These are phyloP conservation scores for Rutpela maculata DNA, from an alignment of 2,888 invertebrate genomes.

Conservation along the genomic window DNA sequence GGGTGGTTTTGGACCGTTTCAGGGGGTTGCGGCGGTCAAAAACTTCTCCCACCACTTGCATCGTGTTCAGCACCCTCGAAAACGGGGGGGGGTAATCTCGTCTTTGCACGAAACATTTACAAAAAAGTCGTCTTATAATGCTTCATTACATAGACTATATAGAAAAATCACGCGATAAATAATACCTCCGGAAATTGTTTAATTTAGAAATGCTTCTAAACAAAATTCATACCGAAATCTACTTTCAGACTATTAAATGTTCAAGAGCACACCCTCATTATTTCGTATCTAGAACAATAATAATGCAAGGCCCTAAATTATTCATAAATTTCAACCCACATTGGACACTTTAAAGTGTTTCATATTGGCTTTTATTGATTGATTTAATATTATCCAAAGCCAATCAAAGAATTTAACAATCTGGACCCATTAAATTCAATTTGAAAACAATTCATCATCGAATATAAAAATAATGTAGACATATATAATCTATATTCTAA, in stretches of 20 bases:
- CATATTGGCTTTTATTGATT: constrained; percentile 10
- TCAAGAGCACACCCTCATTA: not conserved
- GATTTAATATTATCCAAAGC: not conserved
- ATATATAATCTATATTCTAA: not conserved
- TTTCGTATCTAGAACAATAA: not conserved
- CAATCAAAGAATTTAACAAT: constrained; percentile 10
- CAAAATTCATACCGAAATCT: not conserved
- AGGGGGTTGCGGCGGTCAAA: no score
- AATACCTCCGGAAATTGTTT: no score
- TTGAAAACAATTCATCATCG: constrained; percentile 9
- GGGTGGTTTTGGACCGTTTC: no score
- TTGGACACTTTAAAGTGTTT: constrained; percentile 1
- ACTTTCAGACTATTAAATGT: not conserved
- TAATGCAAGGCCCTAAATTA: not conserved
- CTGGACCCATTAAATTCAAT: constrained; percentile 14
- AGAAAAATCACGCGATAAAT: no score
- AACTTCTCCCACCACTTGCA: no score
- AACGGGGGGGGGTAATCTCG: no score
- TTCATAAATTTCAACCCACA: not conserved
- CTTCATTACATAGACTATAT: no score
- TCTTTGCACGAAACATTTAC: no score
- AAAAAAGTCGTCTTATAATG: no score
- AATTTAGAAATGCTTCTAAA: no score
- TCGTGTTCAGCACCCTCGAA: no score
- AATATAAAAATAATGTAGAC: not conserved